Evolutionary conservation across 2,113 vertebrate genomes (phyloP), one percentile per base, ranked within the genome.

Genomic region (Sakesphorus luctuosus): DNA sequence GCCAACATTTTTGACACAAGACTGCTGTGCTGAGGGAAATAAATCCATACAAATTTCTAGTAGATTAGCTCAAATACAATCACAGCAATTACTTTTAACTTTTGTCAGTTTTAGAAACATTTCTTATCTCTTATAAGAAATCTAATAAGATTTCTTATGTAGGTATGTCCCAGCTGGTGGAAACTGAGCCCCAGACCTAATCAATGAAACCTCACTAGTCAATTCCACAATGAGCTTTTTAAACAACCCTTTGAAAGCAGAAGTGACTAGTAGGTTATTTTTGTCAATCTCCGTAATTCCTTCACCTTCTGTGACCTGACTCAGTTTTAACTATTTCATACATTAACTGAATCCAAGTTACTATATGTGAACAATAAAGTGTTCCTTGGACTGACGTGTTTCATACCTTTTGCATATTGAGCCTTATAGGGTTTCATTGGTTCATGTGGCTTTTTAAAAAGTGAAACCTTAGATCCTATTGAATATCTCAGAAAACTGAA

Each of bases 181-280:
- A 86, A 96, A 50, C 59, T 0, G 18, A 90, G 82, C 20, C 31
- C 50, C 43, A 87, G 49, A 79, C 28, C 46, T 76, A 94, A 95
- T 80, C 79, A 93, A 55, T 80, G 80, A 71, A 92, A 47, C 8
- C 28, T 85, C 18, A 49, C n/a, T 12, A 55, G 47, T 58, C 81
- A 93, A 40, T 91, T 90, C 75, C 43, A 69, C 40, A 50, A 63
- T 89, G 92, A 88, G n/a, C 17, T 84, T 92, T 90, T 85, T 67
- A 73, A 88, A 50, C 10, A 88, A 80, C n/a, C 4, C 13, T 90
- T 68, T 66, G 72, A 93, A 88, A 80, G 46, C 28, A 88, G n/a
- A 76, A 93, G 50, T 69, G 25, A 71, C 26, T 84, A 81, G n/a
- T 59, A 86, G 46, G 8, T 69, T 92, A 40, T 87, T 95, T 93